Conservation (phyloP, 1,140 invertebrate genomes). For the Marisa cornuarietis region DNA sequence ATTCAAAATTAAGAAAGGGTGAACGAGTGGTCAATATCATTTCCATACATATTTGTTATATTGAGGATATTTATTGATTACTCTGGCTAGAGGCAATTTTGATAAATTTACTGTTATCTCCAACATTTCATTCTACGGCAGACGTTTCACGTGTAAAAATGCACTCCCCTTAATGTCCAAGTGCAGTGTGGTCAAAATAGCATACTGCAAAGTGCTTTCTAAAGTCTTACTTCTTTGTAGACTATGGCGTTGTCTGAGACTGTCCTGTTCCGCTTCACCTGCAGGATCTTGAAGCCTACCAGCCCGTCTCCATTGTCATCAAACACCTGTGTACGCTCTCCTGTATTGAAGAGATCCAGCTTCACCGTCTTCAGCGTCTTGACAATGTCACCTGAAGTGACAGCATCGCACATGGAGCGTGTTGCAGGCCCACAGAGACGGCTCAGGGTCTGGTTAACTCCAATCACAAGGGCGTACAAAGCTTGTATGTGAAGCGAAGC, state of each 20-base stretch:
- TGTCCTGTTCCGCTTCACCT: not conserved
- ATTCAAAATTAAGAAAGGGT: too few species aligned
- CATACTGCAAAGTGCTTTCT: not conserved
- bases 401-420: not conserved
- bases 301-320: conserved; percentile 9
- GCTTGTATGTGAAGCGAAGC: conserved; percentile 3
- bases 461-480: not conserved
- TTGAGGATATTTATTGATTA: too few species aligned
- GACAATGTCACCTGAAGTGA: not conserved
- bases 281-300: conserved; percentile 9
- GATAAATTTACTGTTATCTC: too few species aligned
- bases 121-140: too few species aligned
- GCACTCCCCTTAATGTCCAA: too few species aligned
- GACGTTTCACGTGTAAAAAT: too few species aligned
- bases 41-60: too few species aligned
- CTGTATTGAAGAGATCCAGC: not conserved
- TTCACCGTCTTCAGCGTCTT: not conserved
- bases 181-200: too few species aligned
- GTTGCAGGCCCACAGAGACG: not conserved
- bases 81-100: not conserved
- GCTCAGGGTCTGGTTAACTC: not conserved
- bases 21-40: too few species aligned
- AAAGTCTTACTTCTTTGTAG: not conserved
- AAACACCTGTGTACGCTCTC: not conserved
- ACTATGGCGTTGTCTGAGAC: not conserved